A percentile compares a stretch with the other conserved stretches of the same genome.
These are phyloP conservation scores for Danaus melanippus DNA, from an alignment of 1,140 invertebrate species.

Conservation along the genomic window DNA sequence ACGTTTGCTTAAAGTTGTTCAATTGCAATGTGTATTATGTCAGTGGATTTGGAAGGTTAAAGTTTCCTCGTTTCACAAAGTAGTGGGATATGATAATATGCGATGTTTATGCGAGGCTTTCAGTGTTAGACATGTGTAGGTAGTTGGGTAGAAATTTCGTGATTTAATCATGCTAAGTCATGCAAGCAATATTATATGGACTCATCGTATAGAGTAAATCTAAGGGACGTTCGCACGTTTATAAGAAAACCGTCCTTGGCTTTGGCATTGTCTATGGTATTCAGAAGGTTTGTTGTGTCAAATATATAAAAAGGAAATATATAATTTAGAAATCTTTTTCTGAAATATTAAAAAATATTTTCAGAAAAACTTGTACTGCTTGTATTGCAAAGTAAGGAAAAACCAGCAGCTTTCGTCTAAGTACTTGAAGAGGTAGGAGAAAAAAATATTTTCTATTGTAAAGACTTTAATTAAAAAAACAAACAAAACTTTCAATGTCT, in stretches of 20 bases:
- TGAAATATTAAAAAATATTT: no score
- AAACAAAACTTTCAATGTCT: no score
- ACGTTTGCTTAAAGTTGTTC: no score
- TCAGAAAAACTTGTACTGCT: no score
- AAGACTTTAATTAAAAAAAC: no score
- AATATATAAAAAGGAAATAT: no score
- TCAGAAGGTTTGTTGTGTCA: neutral
- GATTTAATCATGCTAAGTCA: slow-evolving; percentile 20
- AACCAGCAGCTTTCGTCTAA: no score
- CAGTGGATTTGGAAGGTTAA: neutral
- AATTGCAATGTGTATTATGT: no score
- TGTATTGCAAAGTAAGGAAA: no score
- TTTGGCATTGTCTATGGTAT: slow-evolving; percentile 9
- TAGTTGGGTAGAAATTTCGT: slow-evolving; percentile 30
- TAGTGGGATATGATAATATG: slow-evolving; percentile 31
- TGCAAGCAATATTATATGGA: slow-evolving; percentile 35
- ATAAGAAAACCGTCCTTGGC: slow-evolving; percentile 26
- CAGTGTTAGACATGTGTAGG: slow-evolving; percentile 45
- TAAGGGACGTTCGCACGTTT: slow-evolving; percentile 11
- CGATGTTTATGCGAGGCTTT: slow-evolving; percentile 60
- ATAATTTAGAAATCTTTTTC: no score
- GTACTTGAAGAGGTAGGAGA: no score
- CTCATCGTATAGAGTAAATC: slow-evolving; percentile 21
- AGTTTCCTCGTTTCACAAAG: slow-evolving; percentile 13
- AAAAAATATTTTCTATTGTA: no score